Conservation (phyloP, 2,797 vertebrate genomes). For the Anomalospiza imberbis region DNA sequence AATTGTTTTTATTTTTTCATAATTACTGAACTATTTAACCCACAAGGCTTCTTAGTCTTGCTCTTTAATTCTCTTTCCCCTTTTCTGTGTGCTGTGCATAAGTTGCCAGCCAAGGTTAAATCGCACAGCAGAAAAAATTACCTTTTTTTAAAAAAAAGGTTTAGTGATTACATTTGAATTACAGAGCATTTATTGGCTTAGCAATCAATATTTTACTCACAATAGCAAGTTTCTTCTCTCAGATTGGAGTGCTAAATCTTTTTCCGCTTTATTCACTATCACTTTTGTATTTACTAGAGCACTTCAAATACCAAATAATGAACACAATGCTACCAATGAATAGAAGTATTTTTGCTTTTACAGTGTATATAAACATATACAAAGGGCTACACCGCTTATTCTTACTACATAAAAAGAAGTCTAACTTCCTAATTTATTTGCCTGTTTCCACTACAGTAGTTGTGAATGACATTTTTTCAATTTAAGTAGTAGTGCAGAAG, state of each 20-base stretch:
- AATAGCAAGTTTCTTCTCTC: neutral
- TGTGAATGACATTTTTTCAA: neutral
- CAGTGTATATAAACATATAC: neutral
- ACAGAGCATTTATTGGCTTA: neutral
- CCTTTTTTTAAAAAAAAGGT: neutral
- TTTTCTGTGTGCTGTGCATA: neutral
- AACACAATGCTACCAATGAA: neutral
- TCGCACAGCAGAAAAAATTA: neutral
- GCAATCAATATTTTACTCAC: neutral
- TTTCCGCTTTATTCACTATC: neutral
- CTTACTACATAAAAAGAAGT: neutral
- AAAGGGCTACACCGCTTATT: neutral
- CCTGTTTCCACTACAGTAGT: neutral
- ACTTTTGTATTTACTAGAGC: neutral
- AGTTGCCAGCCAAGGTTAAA: neutral
- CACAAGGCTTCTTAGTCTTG: neutral
- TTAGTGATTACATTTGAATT: neutral
- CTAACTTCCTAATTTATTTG: neutral
- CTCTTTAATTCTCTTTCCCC: neutral
- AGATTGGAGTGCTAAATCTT: neutral
- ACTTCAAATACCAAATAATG: neutral
- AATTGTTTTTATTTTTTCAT: neutral
- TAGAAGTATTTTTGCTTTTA: neutral
- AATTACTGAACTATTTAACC: no score
- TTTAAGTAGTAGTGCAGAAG: neutral